phyloP scores from a whole-genome alignment of 1,140 invertebrate species.

The Ptiloglossa arizonensis region DNA sequence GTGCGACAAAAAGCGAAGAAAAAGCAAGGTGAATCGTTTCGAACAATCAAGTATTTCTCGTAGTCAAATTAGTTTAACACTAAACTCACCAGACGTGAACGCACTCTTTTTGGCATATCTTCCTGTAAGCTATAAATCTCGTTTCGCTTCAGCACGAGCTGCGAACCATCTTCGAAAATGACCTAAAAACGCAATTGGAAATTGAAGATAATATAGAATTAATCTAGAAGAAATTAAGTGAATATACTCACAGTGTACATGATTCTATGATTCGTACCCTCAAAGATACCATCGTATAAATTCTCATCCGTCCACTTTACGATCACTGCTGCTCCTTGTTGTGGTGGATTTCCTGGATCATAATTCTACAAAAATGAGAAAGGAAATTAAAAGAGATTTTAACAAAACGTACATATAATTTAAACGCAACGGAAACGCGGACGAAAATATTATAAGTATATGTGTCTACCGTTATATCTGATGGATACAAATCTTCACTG shows the following conservation, averaged over 20 bases:
- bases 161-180: conserved; percentile 81
- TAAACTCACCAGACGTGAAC: conserved; percentile 82
- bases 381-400: not conserved
- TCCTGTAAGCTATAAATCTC: conserved; percentile 81
- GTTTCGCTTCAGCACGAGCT: conserved; percentile 76
- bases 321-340: conserved; percentile 79
- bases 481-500: conserved; percentile 84
- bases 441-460: not conserved
- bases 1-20: conserved; percentile 54
- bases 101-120: conserved; percentile 82
- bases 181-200: conserved; percentile 72
- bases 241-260: conserved; percentile 84
- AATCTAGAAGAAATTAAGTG: too few relatives aligned
- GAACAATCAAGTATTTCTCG: conserved; percentile 7
- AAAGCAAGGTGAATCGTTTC: conserved; percentile 17
- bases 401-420: not conserved
- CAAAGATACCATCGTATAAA: conserved; percentile 84
- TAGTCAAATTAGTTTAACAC: conserved; percentile 60
- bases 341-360: conserved; percentile 75
- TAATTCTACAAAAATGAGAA: conserved; percentile 76
- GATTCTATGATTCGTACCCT: conserved; percentile 81
- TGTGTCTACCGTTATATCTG: conserved; percentile 80
- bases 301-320: conserved; percentile 85
- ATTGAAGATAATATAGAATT: not conserved
- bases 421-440: not conserved